Evolutionary conservation across 2,888 invertebrate genomes (phyloP), one percentile per base, ranked within the genome.

Genomic region (Drosophila anceps): DNA sequence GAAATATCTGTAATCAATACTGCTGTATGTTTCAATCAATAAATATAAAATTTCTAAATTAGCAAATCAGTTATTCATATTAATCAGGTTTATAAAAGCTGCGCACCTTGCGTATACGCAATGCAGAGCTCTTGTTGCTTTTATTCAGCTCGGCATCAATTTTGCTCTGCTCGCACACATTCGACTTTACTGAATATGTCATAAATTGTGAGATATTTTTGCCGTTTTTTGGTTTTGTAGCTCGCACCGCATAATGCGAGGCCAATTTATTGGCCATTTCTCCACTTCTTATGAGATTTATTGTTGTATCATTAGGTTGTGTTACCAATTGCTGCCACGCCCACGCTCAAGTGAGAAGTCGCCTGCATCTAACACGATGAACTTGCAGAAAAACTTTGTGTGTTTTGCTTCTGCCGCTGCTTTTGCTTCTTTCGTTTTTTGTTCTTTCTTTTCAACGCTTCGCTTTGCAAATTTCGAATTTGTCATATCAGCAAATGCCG

Each of bases 181-280:
- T 50, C 50, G 1, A 20, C 50, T 33, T 58, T 72, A 86, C 86
- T 88, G 82, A 82, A 69, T 76, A 69, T n/a, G 76, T 65, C 82
- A 88, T 88, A 88, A 88, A 85, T 85, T 82, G 15, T 78, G 69
- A 61, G 53, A 61, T 66, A 66, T 46, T 55, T 55, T 9, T 50
- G 27, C 29, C 41, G 39, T 46, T 64, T 55, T 58, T 35, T 35
- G 71, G 69, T 53, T 64, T 62, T 51, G 44, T 27, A 50, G 35
- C 69, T 66, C 51, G 68, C 67, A 62, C 46, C 54, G 66, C 73
- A 60, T 73, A 71, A 81, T 81, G 68, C 64, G 50, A 43, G 67
- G 46, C 69, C 84, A 88, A 88, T 86, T 86, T 88, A 86, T 88
- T 81, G 86, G 70, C 85, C 79, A 86, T 86, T 86, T 82, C 69